Base-by-base conservation (phyloP, 2,888 invertebrate genomes). In the Leptopilina drosophilae region DNA sequence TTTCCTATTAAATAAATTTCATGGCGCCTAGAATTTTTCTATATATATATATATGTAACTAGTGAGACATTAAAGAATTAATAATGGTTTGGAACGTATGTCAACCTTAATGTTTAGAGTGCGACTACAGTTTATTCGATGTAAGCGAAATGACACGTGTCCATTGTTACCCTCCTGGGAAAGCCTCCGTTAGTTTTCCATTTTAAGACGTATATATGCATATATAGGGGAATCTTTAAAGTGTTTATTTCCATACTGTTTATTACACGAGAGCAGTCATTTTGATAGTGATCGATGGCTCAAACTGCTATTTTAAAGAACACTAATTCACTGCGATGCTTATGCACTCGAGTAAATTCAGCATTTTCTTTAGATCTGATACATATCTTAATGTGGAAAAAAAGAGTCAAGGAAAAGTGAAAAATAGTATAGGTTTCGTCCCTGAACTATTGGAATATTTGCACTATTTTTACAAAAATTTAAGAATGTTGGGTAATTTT, bases 101-200 rank as follows among this genome's bases (percentile, higher is more conserved):
- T 56, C 73, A 53, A 33, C 12, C 11, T 49, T 56, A 56, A 73
- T 56, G 73, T 73, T 33, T n/a, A 73, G 26, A 14, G 56, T 56
- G 53, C 56, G 73, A 73, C 56, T 73, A 73, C 26, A n/a, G 26
- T 14, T 53, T 33, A 8, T 33, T 26, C 33, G 26, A 12, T 73
- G 53, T 73, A 73, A 73, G 53, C 33, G 56, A 73, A 73, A 33
- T 53, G n/a, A 73, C 73, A 73, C 73, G 73, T 73, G 73, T 20
- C 20, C 33, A n/a, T n/a, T 26, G n/a, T 56, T 53, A n/a, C 69
- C 53, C 73, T 33, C 53, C n/a, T 73, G 73, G 53, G 73, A 73
- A 73, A 73, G 53, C 56, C 73, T 73, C 73, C 56, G n/a, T 73
- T 53, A 20, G 56, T 33, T 73, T 73, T 73, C 53, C 73, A 40